phyloP scores from a whole-genome alignment of 2,888 invertebrate genomes.

The Acronicta leporina region DNA sequence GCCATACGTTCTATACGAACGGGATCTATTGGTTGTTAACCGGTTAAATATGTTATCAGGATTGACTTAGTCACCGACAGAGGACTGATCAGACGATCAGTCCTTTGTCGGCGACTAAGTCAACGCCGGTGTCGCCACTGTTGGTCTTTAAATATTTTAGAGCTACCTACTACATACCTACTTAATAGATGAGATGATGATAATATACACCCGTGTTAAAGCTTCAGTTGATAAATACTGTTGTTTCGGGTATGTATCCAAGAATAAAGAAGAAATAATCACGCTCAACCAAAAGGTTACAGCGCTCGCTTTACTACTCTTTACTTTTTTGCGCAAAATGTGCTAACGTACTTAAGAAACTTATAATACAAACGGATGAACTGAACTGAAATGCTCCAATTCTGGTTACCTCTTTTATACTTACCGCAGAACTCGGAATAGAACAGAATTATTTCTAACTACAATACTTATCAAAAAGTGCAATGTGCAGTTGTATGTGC shows the following conservation, averaged over 20 bases:
- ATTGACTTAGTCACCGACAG: slow-evolving; percentile 16
- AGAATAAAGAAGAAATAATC: too few relatives aligned
- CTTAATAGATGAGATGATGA: slow-evolving; percentile 4
- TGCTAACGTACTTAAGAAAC: too few relatives aligned
- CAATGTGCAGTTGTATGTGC: slow-evolving; percentile 35
- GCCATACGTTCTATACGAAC: slow-evolving; percentile 22
- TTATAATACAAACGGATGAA: too few relatives aligned
- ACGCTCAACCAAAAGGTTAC: too few relatives aligned
- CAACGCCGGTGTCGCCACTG: slow-evolving; percentile 10
- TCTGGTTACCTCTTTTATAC: not conserved
- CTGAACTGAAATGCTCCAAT: too few relatives aligned
- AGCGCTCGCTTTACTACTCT: too few relatives aligned
- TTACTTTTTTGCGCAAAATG: too few relatives aligned
- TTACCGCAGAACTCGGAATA: slow-evolving; percentile 8
- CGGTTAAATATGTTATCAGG: slow-evolving; percentile 34
- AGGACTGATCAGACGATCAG: slow-evolving; percentile 14
- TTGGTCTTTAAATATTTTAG: slow-evolving; percentile 27
- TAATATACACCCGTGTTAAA: too few relatives aligned
- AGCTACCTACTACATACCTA: slow-evolving; percentile 2
- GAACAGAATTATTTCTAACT: not conserved
- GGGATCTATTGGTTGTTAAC: slow-evolving; percentile 46
- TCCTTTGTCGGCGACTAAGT: too few relatives aligned
- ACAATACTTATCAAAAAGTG: slow-evolving; percentile 13
- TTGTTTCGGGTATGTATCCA: too few relatives aligned
- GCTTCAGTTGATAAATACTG: too few relatives aligned